Evolutionary conservation across 2,888 invertebrate species (phyloP).

Genomic region (Cephus runcator): DNA sequence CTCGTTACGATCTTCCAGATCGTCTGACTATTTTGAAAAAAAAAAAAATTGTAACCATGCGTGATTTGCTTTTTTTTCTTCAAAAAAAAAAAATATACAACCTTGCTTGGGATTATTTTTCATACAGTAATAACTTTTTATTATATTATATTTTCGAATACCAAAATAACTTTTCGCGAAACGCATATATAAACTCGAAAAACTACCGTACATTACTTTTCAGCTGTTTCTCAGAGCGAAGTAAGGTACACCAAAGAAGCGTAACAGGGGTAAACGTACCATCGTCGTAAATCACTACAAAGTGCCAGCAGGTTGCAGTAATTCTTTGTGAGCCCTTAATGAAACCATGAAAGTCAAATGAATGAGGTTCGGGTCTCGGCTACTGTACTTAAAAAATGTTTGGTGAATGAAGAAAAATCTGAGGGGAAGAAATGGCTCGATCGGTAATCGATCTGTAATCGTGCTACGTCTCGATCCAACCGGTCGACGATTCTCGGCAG

Average conservation of each 20-base stretch:
- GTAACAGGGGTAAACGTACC: slow-evolving; percentile 3
- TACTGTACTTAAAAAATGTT: background rate
- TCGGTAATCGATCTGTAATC: no score
- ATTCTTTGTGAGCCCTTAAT: slow-evolving; percentile 17
- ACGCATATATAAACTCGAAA: background rate
- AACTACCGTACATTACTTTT: background rate
- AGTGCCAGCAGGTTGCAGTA: slow-evolving; percentile 20
- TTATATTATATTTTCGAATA: background rate
- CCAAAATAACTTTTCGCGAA: background rate
- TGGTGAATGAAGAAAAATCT: background rate
- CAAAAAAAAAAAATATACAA: background rate
- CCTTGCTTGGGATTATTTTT: background rate
- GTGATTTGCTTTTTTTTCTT: background rate
- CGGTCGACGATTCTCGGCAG: no score
- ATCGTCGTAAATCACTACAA: slow-evolving; percentile 14
- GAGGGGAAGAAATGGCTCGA: no score
- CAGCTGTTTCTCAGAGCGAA: background rate
- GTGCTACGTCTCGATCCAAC: no score
- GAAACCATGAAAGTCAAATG: slow-evolving; percentile 17
- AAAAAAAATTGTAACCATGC: no score
- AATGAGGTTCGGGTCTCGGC: slow-evolving; percentile 2
- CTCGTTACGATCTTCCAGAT: background rate
- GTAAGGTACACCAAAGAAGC: background rate
- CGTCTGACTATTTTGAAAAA: background rate
- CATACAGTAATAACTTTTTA: background rate